Evolutionary conservation across 2,888 invertebrate species (phyloP), one percentile per base, ranked within the genome.

Genomic region (Synanthedon vespiformis): DNA sequence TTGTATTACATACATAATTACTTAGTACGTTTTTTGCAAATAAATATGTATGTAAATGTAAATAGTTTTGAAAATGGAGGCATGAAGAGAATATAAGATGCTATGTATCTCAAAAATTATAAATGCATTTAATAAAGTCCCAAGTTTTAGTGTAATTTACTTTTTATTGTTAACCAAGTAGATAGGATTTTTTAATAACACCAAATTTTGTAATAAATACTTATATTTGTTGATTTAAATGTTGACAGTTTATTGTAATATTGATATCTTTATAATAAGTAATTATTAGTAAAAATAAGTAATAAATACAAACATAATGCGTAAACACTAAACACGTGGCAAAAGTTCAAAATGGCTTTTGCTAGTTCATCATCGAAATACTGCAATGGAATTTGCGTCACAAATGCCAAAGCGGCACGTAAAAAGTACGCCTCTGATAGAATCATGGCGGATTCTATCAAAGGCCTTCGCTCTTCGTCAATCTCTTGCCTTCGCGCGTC

Each of bases 131-230:
- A 70, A 16, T 16, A 16, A 16, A 62, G 66, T 71, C 67, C 64
- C 65, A 68, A 67, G 57, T 64, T 69, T 61, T 71, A 68, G 64
- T 64, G 50, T n/a, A n/a, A n/a, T 53, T 52, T 56, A 52, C 57
- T 56, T 55, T 55, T 56, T 51, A 56, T 54, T 56, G 56, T 49
- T 58, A 12, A 44, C 14, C 6, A 44, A n/a, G 44, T 79, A 79
- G 78, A 74, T 80, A 80, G 78, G 71, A 22, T 64, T 70, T 74
- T 77, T 72, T 66, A 70, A 74, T 62, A 60, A 66, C 53, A 61
- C 61, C 62, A 65, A 34, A 71, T 77, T 72, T 80, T 78, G 68
- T 75, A 79, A 64, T 54, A 64, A 65, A 63, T 62, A 54, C 63
- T 4, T 58, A 53, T 53, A 55, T 54, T 59, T 60, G 58, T 61